These are phyloP conservation scores for Podabrus alpinus DNA, from an alignment of 2,888 invertebrate species.

Conservation along the genomic window DNA sequence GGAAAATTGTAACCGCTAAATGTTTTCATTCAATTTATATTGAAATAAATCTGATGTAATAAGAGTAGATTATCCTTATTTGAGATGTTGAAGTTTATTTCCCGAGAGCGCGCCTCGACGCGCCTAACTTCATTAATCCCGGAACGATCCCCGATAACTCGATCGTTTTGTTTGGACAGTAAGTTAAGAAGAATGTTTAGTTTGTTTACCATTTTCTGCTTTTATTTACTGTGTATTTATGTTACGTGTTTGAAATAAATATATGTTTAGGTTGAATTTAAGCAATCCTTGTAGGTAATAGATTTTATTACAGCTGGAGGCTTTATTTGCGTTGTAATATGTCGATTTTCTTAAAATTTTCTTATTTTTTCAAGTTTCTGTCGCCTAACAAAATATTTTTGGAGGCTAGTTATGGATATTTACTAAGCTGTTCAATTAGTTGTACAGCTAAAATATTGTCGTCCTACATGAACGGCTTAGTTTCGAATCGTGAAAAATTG, in stretches of 20 bases:
- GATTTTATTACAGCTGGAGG: neutral
- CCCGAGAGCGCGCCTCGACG: slow-evolving; percentile 33
- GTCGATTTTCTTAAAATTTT: neutral
- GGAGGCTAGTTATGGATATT: too few species aligned
- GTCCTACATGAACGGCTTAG: too few species aligned
- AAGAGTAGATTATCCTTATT: slow-evolving; percentile 24
- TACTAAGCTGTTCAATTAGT: too few species aligned
- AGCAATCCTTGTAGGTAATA: neutral
- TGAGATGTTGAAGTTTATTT: slow-evolving; percentile 26
- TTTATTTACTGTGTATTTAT: slow-evolving; percentile 17
- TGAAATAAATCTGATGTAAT: slow-evolving; percentile 32
- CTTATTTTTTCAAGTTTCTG: neutral
- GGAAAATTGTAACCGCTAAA: slow-evolving; percentile 22
- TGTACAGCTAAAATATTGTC: too few species aligned
- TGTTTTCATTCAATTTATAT: slow-evolving; percentile 27
- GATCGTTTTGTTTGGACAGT: slow-evolving; percentile 51
- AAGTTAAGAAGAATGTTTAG: slow-evolving; percentile 55
- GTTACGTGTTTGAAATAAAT: slow-evolving; percentile 22
- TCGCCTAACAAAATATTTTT: too few species aligned
- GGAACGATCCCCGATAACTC: slow-evolving; percentile 46
- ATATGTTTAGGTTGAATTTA: neutral
- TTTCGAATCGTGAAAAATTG: too few species aligned
- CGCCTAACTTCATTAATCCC: slow-evolving; percentile 49
- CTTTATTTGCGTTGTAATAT: neutral
- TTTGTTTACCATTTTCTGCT: slow-evolving; percentile 49